Conservation (phyloP, 2,888 invertebrate genomes). For the Apamea anceps region DNA sequence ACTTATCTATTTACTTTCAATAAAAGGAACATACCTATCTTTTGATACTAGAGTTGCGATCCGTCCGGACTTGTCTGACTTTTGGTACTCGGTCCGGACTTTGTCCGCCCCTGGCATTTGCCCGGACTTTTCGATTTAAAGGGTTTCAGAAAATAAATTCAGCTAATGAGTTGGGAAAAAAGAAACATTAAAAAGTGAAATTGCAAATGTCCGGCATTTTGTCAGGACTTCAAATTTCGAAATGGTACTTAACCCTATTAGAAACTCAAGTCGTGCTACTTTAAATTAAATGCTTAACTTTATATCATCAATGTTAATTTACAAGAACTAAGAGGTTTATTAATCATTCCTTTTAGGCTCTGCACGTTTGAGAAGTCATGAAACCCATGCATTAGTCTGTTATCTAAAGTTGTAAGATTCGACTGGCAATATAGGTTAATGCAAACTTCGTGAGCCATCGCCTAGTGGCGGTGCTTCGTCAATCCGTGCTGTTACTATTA, state of each 20-base stretch:
- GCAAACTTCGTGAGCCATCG: constrained; percentile 57
- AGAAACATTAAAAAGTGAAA: not conserved
- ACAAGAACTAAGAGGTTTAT: constrained; percentile 20
- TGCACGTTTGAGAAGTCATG: constrained; percentile 50
- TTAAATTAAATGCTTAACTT: constrained; percentile 28
- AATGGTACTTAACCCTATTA: not conserved
- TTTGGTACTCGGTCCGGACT: not conserved
- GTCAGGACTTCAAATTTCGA: not conserved
- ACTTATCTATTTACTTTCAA: not conserved
- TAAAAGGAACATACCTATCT: not conserved
- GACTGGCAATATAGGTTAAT: constrained; percentile 58
- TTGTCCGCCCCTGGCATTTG: too few relatives aligned
- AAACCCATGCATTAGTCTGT: constrained; percentile 31
- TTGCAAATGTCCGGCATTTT: not conserved
- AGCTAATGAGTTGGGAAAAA: not conserved
- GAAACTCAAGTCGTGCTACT: constrained; percentile 5
- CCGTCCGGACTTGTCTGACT: too few relatives aligned
- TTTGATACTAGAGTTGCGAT: not conserved
- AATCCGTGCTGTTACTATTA: constrained; percentile 23
- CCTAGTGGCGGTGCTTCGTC: constrained; percentile 20
- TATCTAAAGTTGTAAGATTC: constrained; percentile 53
- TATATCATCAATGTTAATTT: constrained; percentile 23
- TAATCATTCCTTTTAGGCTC: constrained; percentile 44
- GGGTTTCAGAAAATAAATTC: not conserved
- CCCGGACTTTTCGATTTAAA: not conserved